Conservation (phyloP, 2,888 invertebrate genomes). For the Drosophila glabriapex region DNA sequence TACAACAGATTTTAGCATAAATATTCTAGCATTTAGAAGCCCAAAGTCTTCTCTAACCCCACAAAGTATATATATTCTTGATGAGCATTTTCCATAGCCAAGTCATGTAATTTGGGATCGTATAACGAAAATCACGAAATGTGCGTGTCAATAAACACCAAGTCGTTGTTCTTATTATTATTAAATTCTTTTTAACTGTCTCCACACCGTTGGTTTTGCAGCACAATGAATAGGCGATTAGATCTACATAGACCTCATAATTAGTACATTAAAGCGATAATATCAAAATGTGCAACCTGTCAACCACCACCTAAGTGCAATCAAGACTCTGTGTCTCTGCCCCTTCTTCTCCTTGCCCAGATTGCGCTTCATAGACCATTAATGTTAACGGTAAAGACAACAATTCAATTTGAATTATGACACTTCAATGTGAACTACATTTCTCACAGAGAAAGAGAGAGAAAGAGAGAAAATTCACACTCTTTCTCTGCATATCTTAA, state of each 20-base stretch:
- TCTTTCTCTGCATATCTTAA: not conserved
- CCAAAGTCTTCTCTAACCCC: not conserved
- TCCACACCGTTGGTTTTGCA: conserved; percentile 26
- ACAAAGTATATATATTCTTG: not conserved
- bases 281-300: conserved; percentile 52
- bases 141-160: not conserved
- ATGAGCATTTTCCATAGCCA: not conserved
- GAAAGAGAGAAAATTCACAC: not conserved
- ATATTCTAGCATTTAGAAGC: not conserved
- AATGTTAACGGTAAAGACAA: conserved; percentile 68
- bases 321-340: not conserved
- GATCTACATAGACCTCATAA: conserved; percentile 59
- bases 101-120: not conserved
- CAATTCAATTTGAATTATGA: conserved; percentile 80
- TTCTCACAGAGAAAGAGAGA: conserved; percentile 19
- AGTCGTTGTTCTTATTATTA: not conserved
- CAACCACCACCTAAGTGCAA: conserved; percentile 31
- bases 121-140: too few relatives aligned
- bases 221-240: conserved; percentile 30
- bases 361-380: conserved; percentile 18
- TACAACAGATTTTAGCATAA: not conserved
- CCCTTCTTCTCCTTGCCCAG: not conserved
- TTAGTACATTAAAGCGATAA: conserved; percentile 72
- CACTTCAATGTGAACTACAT: conserved; percentile 79
- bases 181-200: too few relatives aligned